phyloP scores from a whole-genome alignment of 2,797 vertebrate genomes.

The Pygocentrus nattereri region DNA sequence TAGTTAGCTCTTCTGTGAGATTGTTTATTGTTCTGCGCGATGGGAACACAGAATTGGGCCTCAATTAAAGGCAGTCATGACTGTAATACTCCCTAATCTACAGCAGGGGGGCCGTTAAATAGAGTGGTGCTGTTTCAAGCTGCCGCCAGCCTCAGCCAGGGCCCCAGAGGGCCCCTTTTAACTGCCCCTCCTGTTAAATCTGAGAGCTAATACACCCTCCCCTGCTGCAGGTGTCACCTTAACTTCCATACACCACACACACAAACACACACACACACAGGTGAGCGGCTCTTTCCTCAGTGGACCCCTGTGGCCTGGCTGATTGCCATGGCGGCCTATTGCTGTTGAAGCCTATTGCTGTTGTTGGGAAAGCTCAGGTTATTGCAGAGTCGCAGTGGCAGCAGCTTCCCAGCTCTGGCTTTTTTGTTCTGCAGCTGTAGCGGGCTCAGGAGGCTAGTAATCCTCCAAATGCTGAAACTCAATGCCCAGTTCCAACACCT shows the following conservation, averaged over 20 bases:
- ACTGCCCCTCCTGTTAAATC: slow-evolving; percentile 58
- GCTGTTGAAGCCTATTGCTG: not conserved
- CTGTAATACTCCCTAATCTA: slow-evolving; percentile 65
- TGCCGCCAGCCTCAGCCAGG: slow-evolving; percentile 43
- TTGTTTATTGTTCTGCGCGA: slow-evolving; percentile 63
- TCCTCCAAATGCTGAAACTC: not conserved
- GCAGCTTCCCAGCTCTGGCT: not conserved
- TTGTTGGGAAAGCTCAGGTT: not conserved
- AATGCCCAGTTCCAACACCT: slow-evolving; percentile 5
- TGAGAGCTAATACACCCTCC: slow-evolving; percentile 69
- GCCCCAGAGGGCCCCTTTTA: slow-evolving; percentile 47
- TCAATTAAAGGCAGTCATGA: slow-evolving; percentile 62
- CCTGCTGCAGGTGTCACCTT: slow-evolving; percentile 62
- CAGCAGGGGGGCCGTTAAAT: slow-evolving; percentile 64
- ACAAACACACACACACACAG: slow-evolving; percentile 50
- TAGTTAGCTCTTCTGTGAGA: slow-evolving; percentile 49
- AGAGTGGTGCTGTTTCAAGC: slow-evolving; percentile 53
- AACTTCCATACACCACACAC: slow-evolving; percentile 6
- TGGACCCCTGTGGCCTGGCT: slow-evolving; percentile 35
- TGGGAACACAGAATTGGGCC: slow-evolving; percentile 61
- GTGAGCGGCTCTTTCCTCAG: slow-evolving; percentile 38
- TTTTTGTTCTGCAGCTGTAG: not conserved
- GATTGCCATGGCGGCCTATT: not conserved
- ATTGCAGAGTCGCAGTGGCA: not conserved
- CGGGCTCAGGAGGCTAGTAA: not conserved